Evolutionary conservation across 2,797 vertebrate species (phyloP).

Genomic region (Ciconia nigra): DNA sequence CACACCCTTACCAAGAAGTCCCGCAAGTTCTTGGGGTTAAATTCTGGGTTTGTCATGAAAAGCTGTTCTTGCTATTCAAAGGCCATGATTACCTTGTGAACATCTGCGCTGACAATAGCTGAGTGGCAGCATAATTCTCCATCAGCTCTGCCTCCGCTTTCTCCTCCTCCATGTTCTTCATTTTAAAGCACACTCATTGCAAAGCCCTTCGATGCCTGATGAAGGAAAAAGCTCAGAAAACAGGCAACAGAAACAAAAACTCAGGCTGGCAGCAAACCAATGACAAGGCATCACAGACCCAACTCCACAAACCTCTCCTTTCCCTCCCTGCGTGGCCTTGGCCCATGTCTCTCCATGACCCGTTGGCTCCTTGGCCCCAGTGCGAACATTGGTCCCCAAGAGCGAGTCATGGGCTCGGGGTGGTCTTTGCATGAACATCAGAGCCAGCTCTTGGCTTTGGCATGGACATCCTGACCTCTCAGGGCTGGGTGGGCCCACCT

Average conservation of each 20-base stretch:
- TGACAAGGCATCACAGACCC: background rate
- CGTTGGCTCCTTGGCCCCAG: background rate
- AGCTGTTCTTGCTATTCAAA: background rate
- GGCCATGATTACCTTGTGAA: background rate
- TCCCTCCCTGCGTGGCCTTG: background rate
- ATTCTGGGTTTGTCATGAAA: accelerated
- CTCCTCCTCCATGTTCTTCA: background rate
- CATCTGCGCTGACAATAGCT: background rate
- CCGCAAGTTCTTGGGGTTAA: background rate
- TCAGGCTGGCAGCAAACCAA: background rate
- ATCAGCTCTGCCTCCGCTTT: constrained; percentile 3
- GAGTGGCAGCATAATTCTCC: background rate
- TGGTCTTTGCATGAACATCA: background rate
- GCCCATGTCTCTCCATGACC: background rate
- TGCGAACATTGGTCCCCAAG: accelerated
- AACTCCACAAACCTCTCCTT: background rate
- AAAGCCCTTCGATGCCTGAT: background rate
- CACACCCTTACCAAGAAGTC: background rate
- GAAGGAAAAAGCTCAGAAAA: background rate
- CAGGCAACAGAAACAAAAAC: background rate
- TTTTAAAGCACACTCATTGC: background rate
- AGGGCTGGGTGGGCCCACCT: background rate
- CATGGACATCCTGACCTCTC: background rate
- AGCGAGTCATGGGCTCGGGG: accelerated
- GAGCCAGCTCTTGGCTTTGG: background rate